Base-by-base conservation (phyloP, 2,797 vertebrate genomes). In the Lophotriccus pileatus region DNA sequence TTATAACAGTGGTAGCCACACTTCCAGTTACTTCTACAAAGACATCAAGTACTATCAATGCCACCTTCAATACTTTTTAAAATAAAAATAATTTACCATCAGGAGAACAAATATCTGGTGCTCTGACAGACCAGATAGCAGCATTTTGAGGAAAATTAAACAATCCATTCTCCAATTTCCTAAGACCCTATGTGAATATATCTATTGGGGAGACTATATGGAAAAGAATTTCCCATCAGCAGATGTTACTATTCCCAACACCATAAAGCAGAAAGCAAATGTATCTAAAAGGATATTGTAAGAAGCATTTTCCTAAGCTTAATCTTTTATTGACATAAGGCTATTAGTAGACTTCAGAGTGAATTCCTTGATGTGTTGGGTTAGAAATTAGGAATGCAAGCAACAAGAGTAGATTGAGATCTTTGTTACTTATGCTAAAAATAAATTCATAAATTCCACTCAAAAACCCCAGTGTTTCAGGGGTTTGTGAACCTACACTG, bases 401-500 rank as follows among this genome's bases (percentile, higher is more conserved):
- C 12, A 79, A 28, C 11, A 43, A 43, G 24, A 44, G 10, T 37
- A 41, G 47, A 28, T 55, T 67, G 16, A 75, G 11, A 47, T 75
- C 5, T 78, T 13, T 72, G 13, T 34, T 58, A 60, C 2, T 58
- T 79, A 13, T 52, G 19, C 11, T 80, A 83, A 79, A 67, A 47
- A 2, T 4, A 64, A 39, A 60, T 1, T 1, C 24, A 49, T 13
- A 20, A 52, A 15, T 39, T 60, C 5, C 2, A 72, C 4, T 58
- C 37, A 8, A 74, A 80, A 34, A 1, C 9, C 16, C 16, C 8
- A 66, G 2, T 9, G 1, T 52, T 58, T 9, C 36, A 46, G 8
- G 2, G 2, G 1, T 16, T 73, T 76, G 18, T 1, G 2, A 32
- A 73, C 32, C 15, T 69, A 9, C 2, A 10, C 21, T 41, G 14